Evolutionary conservation across 2,888 invertebrate genomes (phyloP).

Genomic region (Choreutis nemorana): DNA sequence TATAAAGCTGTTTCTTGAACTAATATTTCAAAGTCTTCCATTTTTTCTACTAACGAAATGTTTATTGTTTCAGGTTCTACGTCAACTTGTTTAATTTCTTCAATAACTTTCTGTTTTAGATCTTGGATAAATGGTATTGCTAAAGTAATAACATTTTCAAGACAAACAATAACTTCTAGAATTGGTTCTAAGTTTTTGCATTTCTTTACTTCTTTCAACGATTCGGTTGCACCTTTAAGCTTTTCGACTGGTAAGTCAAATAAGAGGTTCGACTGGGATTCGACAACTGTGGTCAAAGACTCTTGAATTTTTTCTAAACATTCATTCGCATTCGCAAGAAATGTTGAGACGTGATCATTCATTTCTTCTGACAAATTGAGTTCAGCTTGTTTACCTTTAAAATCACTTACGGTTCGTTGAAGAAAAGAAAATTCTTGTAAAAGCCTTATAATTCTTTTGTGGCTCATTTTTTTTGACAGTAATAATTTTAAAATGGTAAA

Average conservation of each 20-base stretch:
- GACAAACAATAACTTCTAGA: constrained; percentile 13
- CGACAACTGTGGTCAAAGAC: constrained; percentile 28
- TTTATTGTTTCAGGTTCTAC: constrained; percentile 8
- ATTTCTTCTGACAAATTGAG: constrained; percentile 26
- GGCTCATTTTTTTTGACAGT: constrained; percentile 29
- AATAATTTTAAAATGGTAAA: constrained; percentile 35
- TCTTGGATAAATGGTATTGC: constrained; percentile 20
- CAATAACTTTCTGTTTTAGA: too few species aligned
- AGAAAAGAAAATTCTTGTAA: constrained; percentile 38
- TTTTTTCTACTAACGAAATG: constrained; percentile 15
- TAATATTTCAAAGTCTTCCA: constrained; percentile 21
- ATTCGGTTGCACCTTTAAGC: constrained; percentile 17
- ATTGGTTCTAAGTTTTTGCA: constrained; percentile 15
- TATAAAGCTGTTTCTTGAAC: constrained; percentile 16
- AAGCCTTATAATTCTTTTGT: constrained; percentile 41
- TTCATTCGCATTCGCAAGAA: constrained; percentile 27
- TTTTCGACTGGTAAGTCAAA: constrained; percentile 25
- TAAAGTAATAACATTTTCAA: constrained; percentile 16
- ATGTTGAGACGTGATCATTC: constrained; percentile 22
- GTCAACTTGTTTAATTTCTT: constrained; percentile 21
- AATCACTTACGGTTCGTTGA: constrained; percentile 25
- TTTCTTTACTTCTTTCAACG: constrained; percentile 12
- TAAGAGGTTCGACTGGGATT: constrained; percentile 28
- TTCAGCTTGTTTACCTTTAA: constrained; percentile 23
- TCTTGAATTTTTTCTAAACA: constrained; percentile 27